Base-by-base conservation (phyloP, 2,797 vertebrate species). In the Falco novaeseelandiae region DNA sequence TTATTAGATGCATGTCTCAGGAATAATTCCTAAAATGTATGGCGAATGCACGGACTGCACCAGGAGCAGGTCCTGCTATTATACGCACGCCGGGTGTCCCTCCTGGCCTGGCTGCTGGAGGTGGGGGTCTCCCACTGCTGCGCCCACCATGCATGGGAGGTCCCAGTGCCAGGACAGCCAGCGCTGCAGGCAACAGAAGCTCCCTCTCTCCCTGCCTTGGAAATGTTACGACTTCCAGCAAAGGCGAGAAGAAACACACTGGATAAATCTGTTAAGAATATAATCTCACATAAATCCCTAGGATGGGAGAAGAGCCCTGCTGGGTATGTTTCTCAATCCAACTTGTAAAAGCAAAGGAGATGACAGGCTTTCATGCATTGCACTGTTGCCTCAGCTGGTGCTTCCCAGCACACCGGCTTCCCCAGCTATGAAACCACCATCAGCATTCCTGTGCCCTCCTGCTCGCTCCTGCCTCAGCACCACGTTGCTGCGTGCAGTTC, bases 401-500 rank as follows among this genome's bases (percentile, higher is more conserved):
- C 67, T 32, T 9, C 12, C 23, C 2, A 0, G 38, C 51, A 57
- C 36, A 6, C 3, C 2, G 2, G 51, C 26, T 20, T 32, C 61
- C 72, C 42, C n/a, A 5, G 71, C 36, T 8, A 4, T 0, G 17
- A 38, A 44, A 17, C 17, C 27, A 16, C 34, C 0, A 0, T 3
- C 2, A 0, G 13, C 1, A 0, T 19, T 26, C 40, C 59, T 0
- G 1, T 2, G 16, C n/a, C 44, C 11, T 3, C 25, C 38, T 4
- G n/a, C 49, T 16, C 5, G 1, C 25, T 17, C 63, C 57, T 10
- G 49, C 42, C 44, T 66, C 23, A 6, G 52, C 20, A 7, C 29
- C 14, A 0, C 27, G 12, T 6, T 1, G 10, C 36, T 23, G 30
- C 14, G 1, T 3, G 15, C 42, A 11, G 1, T 10, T 9, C 3